Evolutionary conservation across 2,113 vertebrate genomes (phyloP), one percentile per base, ranked within the genome.

Genomic region (Nipponia nippon): DNA sequence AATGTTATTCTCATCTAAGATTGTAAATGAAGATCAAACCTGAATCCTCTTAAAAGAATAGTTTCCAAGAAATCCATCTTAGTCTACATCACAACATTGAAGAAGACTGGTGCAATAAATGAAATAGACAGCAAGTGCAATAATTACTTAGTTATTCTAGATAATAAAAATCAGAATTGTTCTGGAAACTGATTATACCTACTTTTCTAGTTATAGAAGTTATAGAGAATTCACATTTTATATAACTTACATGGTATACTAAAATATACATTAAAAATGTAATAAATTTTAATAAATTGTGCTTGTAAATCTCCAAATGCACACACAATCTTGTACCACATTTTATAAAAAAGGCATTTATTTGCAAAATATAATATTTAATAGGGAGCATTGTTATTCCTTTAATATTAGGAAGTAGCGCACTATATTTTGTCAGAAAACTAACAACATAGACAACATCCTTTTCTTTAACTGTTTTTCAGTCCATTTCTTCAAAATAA

Each of bases 71-170:
- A 80, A 66, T 47, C 9, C 1, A 21, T 65, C 6, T 52, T 22
- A 22, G 6, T 38, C 26, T 70, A 25, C 0, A 1, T 38, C 15
- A 47, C 0, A 8, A 27, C 6, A 16, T 2, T 16, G 18, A 89
- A 78, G 7, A 76, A 47, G 6, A 36, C 2, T 44, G 52, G 4
- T 27, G 9, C 5, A 76, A 52, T 7, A 26, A 61, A 52, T 27
- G 30, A 23, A 66, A 52, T 5, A 40, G 34, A 62, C 5, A 67
- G 5, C 1, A 40, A 78, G 10, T 25, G 9, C 6, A 82, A 40
- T 20, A 69, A 55, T 67, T 69, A 18, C 8, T 90, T 58, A 34
- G 1, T 49, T 86, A 13, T 55, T 70, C 14, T 23, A 65, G 13
- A 23, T n/a, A 83, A 66, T 25, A 6, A 40, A 78, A 75, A 79